Evolutionary conservation across 1,140 invertebrate genomes (phyloP).

Genomic region (Lepidurus arcticus): DNA sequence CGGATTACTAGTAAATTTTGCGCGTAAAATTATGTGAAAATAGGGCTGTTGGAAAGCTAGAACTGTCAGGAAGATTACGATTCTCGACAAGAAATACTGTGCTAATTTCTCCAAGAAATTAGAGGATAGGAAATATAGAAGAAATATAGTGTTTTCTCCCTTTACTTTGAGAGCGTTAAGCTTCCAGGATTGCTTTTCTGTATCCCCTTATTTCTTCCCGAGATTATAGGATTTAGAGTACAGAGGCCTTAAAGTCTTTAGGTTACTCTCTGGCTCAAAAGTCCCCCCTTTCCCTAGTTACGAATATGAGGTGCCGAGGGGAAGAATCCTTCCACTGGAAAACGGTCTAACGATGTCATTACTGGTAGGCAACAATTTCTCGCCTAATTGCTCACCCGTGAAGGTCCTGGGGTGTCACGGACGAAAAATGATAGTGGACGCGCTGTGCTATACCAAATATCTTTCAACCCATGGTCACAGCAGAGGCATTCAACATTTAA

Average conservation of each 20-base stretch:
- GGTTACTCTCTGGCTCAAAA: neutral
- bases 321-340: neutral
- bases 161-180: too few relatives aligned
- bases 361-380: neutral
- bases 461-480: too few relatives aligned
- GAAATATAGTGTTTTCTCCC: too few relatives aligned
- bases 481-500: too few relatives aligned
- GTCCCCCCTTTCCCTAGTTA: neutral
- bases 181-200: too few relatives aligned
- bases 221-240: neutral
- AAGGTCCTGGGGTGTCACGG: neutral
- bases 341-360: slow-evolving; percentile 4
- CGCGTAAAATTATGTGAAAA: neutral
- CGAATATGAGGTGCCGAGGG: neutral
- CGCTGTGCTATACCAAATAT: neutral
- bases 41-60: neutral
- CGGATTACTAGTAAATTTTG: neutral
- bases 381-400: slow-evolving; percentile 4
- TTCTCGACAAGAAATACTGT: too few relatives aligned
- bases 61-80: neutral
- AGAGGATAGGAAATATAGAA: too few relatives aligned
- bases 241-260: neutral
- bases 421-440: neutral
- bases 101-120: too few relatives aligned
- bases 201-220: neutral